Evolutionary conservation across 2,888 invertebrate genomes (phyloP).

Genomic region (Nemapogon koenigi): DNA sequence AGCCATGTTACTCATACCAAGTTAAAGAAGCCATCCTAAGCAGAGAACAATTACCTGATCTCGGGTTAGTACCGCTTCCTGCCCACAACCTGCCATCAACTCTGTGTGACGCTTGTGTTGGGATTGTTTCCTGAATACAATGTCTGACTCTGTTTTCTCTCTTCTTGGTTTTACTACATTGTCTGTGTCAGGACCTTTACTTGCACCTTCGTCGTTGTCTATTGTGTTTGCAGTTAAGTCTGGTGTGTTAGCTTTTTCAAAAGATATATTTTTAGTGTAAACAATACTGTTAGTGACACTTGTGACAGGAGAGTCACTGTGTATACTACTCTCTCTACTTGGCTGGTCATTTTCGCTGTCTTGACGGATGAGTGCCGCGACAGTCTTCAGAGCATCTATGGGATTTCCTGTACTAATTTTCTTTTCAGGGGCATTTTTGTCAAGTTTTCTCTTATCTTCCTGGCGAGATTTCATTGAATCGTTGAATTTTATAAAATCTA

Average conservation of each 20-base stretch:
- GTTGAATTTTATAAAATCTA: slow-evolving; percentile 70
- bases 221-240: slow-evolving; percentile 43
- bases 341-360: slow-evolving; percentile 38
- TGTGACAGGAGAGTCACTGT: slow-evolving; percentile 42
- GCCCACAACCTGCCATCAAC: slow-evolving; percentile 46
- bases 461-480: slow-evolving; percentile 53
- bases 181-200: slow-evolving; percentile 27
- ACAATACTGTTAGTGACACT: slow-evolving; percentile 39
- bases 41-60: slow-evolving; percentile 57
- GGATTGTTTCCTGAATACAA: slow-evolving; percentile 72
- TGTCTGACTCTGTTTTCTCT: slow-evolving; percentile 90
- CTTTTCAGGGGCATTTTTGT: slow-evolving; percentile 30
- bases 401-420: slow-evolving; percentile 37
- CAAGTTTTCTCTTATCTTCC: slow-evolving; percentile 40
- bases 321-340: slow-evolving; percentile 48
- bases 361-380: slow-evolving; percentile 47
- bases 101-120: slow-evolving; percentile 52
- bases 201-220: slow-evolving; percentile 28
- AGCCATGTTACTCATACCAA: slow-evolving; percentile 39
- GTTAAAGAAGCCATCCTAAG: slow-evolving; percentile 54
- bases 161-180: slow-evolving; percentile 72
- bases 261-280: slow-evolving; percentile 36
- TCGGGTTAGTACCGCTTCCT: slow-evolving; percentile 63
- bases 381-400: slow-evolving; percentile 49
- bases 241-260: slow-evolving; percentile 42